Evolutionary conservation across 2,888 invertebrate genomes (phyloP), one percentile per base, ranked within the genome.

Genomic region (Laspeyria flexula): DNA sequence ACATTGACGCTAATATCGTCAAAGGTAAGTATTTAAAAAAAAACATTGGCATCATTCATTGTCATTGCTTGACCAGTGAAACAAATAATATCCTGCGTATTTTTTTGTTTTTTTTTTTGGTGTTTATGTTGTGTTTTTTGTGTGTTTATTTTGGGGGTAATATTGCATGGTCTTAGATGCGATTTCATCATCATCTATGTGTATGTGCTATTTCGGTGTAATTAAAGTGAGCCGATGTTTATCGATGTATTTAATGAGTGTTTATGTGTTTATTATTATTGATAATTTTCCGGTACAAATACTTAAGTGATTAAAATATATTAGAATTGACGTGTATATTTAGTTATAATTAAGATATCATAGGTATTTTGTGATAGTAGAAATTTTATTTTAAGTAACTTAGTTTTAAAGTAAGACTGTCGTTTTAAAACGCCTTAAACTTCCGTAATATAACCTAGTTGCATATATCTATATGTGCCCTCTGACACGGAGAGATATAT

Each of bases 1-100:
- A 95, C 95, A 90, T 94, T 95, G 94, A 95, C 95, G 90, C 93
- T 95, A 85, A 94, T 95, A 89, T 95, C 95, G 93, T 95, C 95
- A 88, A 95, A 95, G 95, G 95, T 96, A 94, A 95, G 95, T 87
- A 64, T 64, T 64, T 67, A 60, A 55, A 59, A 59, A 61, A 66
- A 62, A 63, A 57, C 58, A 62, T 59, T 64, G 66, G 68, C 67
- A 71, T 75, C 67, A 72, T 70, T 53, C 65, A 76, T 70, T 75
- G 62, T 66, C 75, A 80, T 75, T 69, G 83, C 84, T 82, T 83
- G 64, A 63, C 74, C 73, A 76, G 71, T 72, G 74, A 79, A 80
- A 77, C 77, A 77, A 79, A 79, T 73, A 69, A 77, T 80, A 79
- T 78, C 79, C 82, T 80, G 83, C 79, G 73, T 59, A 73, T 67